Percentiles rank a stretch among this genome's conserved stretches.
These are phyloP conservation scores for Mormyrus lacerda DNA, from an alignment of 2,113 vertebrate genomes.

Conservation along the genomic window DNA sequence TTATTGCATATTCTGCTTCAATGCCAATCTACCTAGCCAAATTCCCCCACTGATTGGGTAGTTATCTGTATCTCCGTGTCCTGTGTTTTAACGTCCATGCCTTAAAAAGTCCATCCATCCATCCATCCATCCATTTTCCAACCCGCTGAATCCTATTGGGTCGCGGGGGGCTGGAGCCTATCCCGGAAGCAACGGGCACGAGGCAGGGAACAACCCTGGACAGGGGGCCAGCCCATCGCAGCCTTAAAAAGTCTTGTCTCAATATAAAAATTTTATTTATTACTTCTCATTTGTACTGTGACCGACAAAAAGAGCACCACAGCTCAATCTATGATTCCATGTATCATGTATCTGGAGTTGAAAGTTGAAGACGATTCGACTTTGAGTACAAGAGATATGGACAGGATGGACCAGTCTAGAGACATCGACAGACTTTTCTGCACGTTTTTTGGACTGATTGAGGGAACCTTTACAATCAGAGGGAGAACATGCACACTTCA, in stretches of 20 bases:
- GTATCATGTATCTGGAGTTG: not conserved
- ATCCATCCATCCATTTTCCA: too few relatives aligned
- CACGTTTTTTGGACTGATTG: not conserved
- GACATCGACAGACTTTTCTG: too few relatives aligned
- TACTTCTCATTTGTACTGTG: not conserved
- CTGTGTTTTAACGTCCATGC: not conserved
- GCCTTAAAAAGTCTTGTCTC: not conserved
- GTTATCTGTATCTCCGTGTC: not conserved
- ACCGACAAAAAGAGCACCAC: not conserved
- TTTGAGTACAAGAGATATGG: not conserved
- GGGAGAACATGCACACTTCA: not conserved
- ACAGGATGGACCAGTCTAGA: not conserved
- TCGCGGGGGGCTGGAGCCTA: too few relatives aligned
- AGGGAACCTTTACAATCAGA: not conserved
- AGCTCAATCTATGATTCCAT: not conserved
- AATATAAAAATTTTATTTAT: not conserved
- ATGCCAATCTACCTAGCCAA: not conserved
- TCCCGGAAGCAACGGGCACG: too few relatives aligned
- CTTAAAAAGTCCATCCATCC: not conserved
- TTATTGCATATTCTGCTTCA: not conserved
- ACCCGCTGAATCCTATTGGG: too few relatives aligned
- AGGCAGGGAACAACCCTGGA: too few relatives aligned
- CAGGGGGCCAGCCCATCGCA: too few relatives aligned
- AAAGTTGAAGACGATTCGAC: not conserved
- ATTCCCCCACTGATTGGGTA: not conserved